phyloP scores from a whole-genome alignment of 2,113 vertebrate genomes.

The Coturnix japonica region DNA sequence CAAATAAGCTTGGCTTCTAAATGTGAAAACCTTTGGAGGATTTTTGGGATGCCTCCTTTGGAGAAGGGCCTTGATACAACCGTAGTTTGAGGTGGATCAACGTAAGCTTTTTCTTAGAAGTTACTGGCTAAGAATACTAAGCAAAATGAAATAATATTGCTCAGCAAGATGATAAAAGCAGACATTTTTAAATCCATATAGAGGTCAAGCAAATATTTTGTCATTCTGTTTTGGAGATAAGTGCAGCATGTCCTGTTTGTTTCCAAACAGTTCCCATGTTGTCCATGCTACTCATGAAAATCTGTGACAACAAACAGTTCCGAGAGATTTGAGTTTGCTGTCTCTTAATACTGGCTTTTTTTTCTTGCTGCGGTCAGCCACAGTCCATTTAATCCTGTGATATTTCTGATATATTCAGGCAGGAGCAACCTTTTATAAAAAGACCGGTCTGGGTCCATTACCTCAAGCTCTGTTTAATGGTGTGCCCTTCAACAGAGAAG shows the following conservation, averaged over 20 bases:
- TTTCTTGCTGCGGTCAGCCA: neutral
- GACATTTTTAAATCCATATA: neutral
- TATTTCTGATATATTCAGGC: constrained; percentile 80
- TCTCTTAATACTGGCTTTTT: constrained; percentile 13
- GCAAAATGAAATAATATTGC: neutral
- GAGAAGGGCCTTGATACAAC: neutral
- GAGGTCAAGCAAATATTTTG: neutral
- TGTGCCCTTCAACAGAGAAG: constrained; percentile 83
- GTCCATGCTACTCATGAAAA: neutral
- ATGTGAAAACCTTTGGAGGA: neutral
- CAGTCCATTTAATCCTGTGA: constrained; percentile 59
- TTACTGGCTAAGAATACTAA: neutral
- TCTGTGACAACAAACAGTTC: neutral
- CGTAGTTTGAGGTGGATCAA: no score
- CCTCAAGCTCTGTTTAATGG: constrained; percentile 96
- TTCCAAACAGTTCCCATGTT: neutral
- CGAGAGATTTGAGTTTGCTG: neutral
- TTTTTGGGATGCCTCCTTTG: neutral
- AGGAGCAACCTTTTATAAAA: constrained; percentile 87
- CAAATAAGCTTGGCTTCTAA: neutral
- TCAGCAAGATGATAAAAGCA: neutral
- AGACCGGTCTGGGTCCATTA: constrained; percentile 86
- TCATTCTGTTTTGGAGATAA: neutral
- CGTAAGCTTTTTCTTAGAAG: no score
- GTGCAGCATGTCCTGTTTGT: neutral